A percentile compares a stretch with the other conserved stretches of the same genome.
Conservation (phyloP, 2,113 vertebrate genomes). For the Thermophis baileyi region DNA sequence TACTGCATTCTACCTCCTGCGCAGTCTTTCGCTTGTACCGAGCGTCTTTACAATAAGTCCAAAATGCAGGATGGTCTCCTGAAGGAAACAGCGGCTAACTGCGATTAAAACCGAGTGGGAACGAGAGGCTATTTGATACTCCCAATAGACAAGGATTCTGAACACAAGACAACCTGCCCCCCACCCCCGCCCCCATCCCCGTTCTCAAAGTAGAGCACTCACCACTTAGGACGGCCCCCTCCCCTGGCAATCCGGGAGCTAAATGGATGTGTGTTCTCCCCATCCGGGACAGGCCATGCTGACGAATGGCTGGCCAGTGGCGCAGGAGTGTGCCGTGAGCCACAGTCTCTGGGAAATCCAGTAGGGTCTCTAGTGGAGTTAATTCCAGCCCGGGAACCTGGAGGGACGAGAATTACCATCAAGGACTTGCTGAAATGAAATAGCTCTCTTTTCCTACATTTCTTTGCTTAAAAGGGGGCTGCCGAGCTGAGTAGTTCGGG, state of each 20-base stretch:
- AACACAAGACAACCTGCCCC: not conserved
- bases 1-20: too few species aligned
- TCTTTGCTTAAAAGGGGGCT: not conserved
- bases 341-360: slow-evolving; percentile 72
- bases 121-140: not conserved
- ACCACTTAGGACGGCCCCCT: slow-evolving; percentile 79
- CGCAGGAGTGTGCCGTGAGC: slow-evolving; percentile 82
- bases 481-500: not conserved
- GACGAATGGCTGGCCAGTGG: slow-evolving; percentile 78
- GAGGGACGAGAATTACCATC: not conserved
- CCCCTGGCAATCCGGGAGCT: slow-evolving; percentile 76
- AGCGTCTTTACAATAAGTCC: not conserved
- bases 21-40: not conserved
- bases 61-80: not conserved
- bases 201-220: slow-evolving; percentile 21
- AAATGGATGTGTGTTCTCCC: slow-evolving; percentile 83
- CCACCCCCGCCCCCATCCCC: not conserved
- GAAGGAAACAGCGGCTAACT: not conserved
- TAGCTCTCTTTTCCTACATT: not conserved
- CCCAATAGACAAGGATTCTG: not conserved
- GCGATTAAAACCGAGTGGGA: not conserved
- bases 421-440: not conserved
- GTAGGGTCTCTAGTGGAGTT: slow-evolving; percentile 61
- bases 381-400: slow-evolving; percentile 80
- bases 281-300: slow-evolving; percentile 75